Evolutionary conservation across 2,888 invertebrate genomes (phyloP), one percentile per base, ranked within the genome.

Genomic region (Vannuccia rotundouncinata): DNA sequence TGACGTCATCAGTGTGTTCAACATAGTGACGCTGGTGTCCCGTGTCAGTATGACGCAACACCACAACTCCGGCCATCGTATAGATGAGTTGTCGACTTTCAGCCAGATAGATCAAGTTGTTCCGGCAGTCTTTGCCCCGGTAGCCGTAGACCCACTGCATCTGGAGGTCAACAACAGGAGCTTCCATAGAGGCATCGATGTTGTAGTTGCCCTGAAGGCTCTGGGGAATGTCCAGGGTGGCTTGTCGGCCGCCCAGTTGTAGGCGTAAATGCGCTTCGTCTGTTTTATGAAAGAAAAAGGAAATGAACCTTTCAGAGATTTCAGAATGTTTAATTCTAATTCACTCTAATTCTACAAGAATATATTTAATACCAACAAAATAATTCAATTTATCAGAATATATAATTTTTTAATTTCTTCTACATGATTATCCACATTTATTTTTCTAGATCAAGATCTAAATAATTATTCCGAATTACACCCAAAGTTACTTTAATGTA

Each of bases 1-100:
- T 95, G 83, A 96, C 93, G 87, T 95, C 95, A 86, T 95, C 95
- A 0, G 94, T 95, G 87, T 96, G 96, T 0, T 94, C 95, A 31
- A 92, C 90, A 90, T 96, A 95, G 88, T 95, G 95, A 83, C 95
- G 90, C 89, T 96, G 96, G 85, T 91, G 92, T 85, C 94, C 93
- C 85, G 95, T 94, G 84, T 95, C 94, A 27, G 93, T 92, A 88
- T 95, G 94, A 89, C 94, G 94, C 73, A 96, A 90, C 0, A 96
- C 94, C 60, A 94, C 94, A n/a, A 93, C 93, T 0, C 93, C 93
- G 0, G 95, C 95, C 29, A 94, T 93, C 88, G 95, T 95, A 89
- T 95, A 96, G 1, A 94, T 92, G 87, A 95, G 92, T 89, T 95
- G 95, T 0, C 95, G 95, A 0, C 95, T 95, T 2, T 66, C 66